Conservation (phyloP, 2,888 invertebrate genomes). For the Malacosoma neustria region DNA sequence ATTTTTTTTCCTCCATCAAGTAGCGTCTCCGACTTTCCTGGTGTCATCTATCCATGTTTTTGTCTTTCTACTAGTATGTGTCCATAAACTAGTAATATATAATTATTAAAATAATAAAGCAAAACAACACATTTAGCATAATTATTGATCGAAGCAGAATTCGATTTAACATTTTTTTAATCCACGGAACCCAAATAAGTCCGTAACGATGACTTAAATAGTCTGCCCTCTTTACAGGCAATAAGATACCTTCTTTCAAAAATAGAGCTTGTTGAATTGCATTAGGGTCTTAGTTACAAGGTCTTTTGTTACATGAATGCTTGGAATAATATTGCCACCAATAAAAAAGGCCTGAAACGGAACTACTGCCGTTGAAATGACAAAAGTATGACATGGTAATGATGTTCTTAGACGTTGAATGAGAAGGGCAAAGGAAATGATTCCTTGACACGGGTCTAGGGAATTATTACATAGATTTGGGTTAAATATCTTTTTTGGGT, state of each 20-base stretch:
- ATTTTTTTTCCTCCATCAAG: no score
- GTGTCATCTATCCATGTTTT: no score
- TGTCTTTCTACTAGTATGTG: no score
- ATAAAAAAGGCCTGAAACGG: slow-evolving; percentile 3
- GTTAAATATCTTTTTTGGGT: background rate
- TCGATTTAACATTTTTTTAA: no score
- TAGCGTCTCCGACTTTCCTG: no score
- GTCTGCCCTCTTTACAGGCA: background rate
- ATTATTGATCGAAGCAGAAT: no score
- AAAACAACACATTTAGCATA: no score
- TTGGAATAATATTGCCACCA: background rate
- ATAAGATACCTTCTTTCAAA: background rate
- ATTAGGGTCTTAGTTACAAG: background rate
- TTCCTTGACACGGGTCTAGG: slow-evolving; percentile 5
- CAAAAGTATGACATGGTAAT: slow-evolving; percentile 14
- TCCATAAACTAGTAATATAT: no score
- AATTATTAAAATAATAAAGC: no score
- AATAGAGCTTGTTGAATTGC: background rate
- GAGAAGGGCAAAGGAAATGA: slow-evolving; percentile 7
- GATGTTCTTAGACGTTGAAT: slow-evolving; percentile 11
- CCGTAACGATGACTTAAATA: background rate
- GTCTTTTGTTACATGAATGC: background rate
- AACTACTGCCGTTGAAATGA: slow-evolving; percentile 7
- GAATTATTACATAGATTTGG: slow-evolving; percentile 2
- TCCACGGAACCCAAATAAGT: slow-evolving; percentile 6